These are phyloP conservation scores for Caenorhabditis japonica DNA, from an alignment of 2,888 invertebrate genomes.

Conservation along the genomic window DNA sequence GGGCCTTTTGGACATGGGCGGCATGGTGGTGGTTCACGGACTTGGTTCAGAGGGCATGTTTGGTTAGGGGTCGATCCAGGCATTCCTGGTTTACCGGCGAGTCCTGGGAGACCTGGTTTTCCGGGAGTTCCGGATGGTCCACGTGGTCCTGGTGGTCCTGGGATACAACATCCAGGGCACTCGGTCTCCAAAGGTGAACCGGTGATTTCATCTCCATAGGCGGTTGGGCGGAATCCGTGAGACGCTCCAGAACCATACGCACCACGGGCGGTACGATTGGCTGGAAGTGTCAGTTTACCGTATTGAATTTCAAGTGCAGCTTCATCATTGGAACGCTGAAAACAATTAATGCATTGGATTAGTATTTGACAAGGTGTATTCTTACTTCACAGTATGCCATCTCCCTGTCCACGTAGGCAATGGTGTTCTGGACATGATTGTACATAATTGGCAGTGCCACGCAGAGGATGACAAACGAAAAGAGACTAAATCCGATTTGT, in stretches of 20 bases:
- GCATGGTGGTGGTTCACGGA: constrained; percentile 77
- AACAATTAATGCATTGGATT: neutral
- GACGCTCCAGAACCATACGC: constrained; percentile 50
- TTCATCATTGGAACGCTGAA: constrained; percentile 69
- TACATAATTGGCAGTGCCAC: constrained; percentile 76
- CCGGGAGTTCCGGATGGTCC: constrained; percentile 75
- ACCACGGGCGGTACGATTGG: constrained; percentile 62
- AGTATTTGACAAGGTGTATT: no score
- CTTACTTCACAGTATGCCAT: constrained; percentile 76
- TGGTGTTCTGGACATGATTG: constrained; percentile 76
- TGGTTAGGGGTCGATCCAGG: constrained; percentile 77
- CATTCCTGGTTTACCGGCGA: constrained; percentile 71
- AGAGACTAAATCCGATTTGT: constrained; percentile 76
- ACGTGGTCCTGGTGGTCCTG: constrained; percentile 76
- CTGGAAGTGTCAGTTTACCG: constrained; percentile 54
- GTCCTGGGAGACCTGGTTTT: constrained; percentile 72
- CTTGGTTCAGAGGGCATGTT: constrained; percentile 74
- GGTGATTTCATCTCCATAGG: constrained; percentile 68
- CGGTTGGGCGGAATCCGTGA: constrained; percentile 51
- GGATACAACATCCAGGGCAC: constrained; percentile 73
- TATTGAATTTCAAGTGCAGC: constrained; percentile 66
- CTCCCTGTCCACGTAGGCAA: constrained; percentile 76
- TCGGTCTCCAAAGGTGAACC: constrained; percentile 76
- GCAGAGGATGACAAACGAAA: constrained; percentile 73
- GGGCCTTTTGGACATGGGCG: constrained; percentile 74